Conservation (phyloP, 2,797 vertebrate genomes). For the Leptodactylus fallax region DNA sequence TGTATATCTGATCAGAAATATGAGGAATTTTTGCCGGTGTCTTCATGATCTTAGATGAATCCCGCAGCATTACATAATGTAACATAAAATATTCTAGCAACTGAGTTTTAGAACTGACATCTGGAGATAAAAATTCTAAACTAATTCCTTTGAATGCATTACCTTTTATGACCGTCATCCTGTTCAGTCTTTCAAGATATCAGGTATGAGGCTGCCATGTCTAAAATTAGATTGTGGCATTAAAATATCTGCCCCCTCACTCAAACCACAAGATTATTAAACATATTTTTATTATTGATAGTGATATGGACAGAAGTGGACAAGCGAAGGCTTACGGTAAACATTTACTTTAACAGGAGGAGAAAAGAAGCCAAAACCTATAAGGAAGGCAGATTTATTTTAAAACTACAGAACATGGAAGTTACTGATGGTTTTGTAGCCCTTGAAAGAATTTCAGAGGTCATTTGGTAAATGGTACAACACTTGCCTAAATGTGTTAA, state of each 20-base stretch:
- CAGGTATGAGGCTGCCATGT: background rate
- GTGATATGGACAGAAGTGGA: constrained; percentile 15
- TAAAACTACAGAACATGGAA: background rate
- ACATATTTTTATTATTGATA: constrained; percentile 39
- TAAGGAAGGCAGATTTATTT: constrained; percentile 35
- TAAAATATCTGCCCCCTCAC: background rate
- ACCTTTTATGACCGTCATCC: background rate
- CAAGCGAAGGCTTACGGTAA: constrained; percentile 17
- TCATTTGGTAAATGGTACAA: constrained; percentile 26
- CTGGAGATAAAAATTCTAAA: constrained; percentile 13
- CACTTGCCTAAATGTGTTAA: constrained; percentile 39
- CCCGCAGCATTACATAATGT: background rate
- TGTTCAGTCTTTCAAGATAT: background rate
- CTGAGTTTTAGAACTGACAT: background rate
- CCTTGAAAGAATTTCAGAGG: constrained; percentile 26
- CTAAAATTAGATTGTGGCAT: background rate
- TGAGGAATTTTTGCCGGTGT: no score
- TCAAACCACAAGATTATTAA: constrained; percentile 5
- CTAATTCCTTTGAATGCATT: background rate
- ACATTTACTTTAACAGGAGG: constrained; percentile 17
- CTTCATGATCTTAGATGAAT: background rate
- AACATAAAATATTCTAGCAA: constrained; percentile 14
- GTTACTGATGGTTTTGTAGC: background rate
- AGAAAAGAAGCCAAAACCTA: constrained; percentile 28
- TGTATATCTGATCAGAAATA: background rate